A percentile compares a stretch with the other conserved stretches of the same genome.
These are phyloP conservation scores for Epinotia nisella DNA, from an alignment of 2,888 invertebrate species.

Conservation along the genomic window DNA sequence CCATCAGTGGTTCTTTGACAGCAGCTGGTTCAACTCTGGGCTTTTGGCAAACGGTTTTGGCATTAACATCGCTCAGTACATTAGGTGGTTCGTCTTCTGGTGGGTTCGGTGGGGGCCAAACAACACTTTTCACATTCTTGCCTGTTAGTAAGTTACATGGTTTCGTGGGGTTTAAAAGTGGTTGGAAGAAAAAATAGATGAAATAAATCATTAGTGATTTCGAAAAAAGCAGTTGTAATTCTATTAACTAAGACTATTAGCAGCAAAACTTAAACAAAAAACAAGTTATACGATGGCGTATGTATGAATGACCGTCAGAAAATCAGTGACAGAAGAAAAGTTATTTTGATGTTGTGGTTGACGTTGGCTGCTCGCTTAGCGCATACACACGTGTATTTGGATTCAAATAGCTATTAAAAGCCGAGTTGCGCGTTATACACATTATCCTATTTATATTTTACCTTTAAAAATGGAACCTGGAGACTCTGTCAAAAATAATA, in stretches of 20 bases:
- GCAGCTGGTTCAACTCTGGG: slow-evolving; percentile 54
- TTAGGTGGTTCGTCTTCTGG: slow-evolving; percentile 74
- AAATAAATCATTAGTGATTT: slow-evolving; percentile 74
- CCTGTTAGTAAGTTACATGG: slow-evolving; percentile 70
- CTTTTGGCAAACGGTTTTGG: slow-evolving; percentile 52
- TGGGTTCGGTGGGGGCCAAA: slow-evolving; percentile 81
- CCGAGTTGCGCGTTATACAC: slow-evolving; percentile 63
- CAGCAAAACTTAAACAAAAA: slow-evolving; percentile 51
- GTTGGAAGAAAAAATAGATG: slow-evolving; percentile 70
- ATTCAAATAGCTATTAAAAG: slow-evolving; percentile 71
- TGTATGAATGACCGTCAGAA: slow-evolving; percentile 60
- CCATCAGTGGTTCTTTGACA: slow-evolving; percentile 45
- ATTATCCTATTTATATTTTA: slow-evolving; percentile 72
- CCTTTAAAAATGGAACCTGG: slow-evolving; percentile 83
- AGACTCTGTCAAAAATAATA: slow-evolving; percentile 81
- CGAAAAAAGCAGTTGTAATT: slow-evolving; percentile 57
- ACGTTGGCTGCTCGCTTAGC: slow-evolving; percentile 69
- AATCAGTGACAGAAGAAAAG: slow-evolving; percentile 67
- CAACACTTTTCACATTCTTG: slow-evolving; percentile 81
- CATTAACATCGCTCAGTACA: slow-evolving; percentile 52
- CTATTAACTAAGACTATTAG: slow-evolving; percentile 39
- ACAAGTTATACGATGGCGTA: slow-evolving; percentile 56
- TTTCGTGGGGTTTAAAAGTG: slow-evolving; percentile 57
- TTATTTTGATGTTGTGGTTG: slow-evolving; percentile 68
- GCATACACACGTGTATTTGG: slow-evolving; percentile 62